Evolutionary conservation across 2,888 invertebrate species (phyloP).

Genomic region (Callyntrura sp.): DNA sequence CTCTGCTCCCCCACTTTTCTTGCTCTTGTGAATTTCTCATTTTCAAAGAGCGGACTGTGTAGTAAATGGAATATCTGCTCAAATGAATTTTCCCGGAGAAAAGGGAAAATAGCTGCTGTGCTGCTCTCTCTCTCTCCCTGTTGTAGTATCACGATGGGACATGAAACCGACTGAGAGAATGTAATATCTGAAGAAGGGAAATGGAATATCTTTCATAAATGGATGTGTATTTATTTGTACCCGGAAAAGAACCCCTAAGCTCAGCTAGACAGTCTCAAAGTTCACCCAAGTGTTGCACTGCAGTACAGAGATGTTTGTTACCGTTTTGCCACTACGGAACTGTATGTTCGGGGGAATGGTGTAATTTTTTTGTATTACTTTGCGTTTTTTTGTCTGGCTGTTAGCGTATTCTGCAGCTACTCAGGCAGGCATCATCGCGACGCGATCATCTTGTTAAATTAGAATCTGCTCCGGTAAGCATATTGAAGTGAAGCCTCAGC

Average conservation of each 20-base stretch:
- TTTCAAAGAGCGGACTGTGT: constrained; percentile 42
- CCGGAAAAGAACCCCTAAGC: constrained; percentile 53
- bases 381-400: no score
- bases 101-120: no score
- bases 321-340: background rate
- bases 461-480: constrained; percentile 65
- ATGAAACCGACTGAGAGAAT: constrained; percentile 21
- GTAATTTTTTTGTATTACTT: background rate
- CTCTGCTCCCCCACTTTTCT: constrained; percentile 62
- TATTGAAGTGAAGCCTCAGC: constrained; percentile 49
- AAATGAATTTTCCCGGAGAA: constrained; percentile 63
- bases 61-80: constrained; percentile 40
- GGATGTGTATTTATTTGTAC: background rate
- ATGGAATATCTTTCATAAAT: background rate
- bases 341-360: background rate
- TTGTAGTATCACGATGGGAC: constrained; percentile 9
- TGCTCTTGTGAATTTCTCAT: constrained; percentile 39
- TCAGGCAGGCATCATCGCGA: background rate
- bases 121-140: no score
- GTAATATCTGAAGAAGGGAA: constrained; percentile 2
- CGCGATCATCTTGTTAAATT: constrained; percentile 70
- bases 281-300: background rate
- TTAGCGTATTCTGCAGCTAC: constrained; percentile 48
- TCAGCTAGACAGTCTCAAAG: background rate
- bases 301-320: no score